Percentiles rank a stretch among this genome's conserved stretches.
Conservation (phyloP, 2,888 invertebrate genomes). For the Cryptocephalus moraei region DNA sequence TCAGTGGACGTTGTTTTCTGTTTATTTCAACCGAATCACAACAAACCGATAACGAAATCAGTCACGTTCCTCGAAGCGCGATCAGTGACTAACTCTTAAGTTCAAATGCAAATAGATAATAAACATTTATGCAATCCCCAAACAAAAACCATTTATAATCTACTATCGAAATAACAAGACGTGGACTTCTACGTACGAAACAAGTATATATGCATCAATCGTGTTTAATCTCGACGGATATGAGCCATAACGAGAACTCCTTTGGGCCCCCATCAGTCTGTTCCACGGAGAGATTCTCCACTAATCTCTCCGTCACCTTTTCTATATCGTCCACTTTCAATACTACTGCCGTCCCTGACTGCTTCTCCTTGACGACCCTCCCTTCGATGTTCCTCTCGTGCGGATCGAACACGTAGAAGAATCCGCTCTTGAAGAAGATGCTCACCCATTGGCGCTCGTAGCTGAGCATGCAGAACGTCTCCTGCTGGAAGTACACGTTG, state of each 20-base stretch:
- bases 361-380: conserved; percentile 5
- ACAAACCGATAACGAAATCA: no score
- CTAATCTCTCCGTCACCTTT: not conserved
- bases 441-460: conserved; percentile 44
- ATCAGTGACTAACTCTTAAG: no score
- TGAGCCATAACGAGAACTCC: conserved; percentile 16
- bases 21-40: no score
- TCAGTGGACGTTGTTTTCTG: no score
- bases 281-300: not conserved
- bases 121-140: no score
- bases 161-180: no score
- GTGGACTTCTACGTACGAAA: no score
- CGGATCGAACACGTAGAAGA: conserved; percentile 53
- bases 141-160: no score
- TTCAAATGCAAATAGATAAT: no score
- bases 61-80: no score
- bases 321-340: conserved; percentile 14
- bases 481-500: conserved; percentile 47
- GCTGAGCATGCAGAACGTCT: conserved; percentile 45
- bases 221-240: no score
- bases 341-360: conserved; percentile 20
- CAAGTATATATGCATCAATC: no score
- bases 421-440: conserved; percentile 42
- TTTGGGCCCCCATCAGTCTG: conserved; percentile 6
- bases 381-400: conserved; percentile 46